Evolutionary conservation across 2,888 invertebrate genomes (phyloP), one percentile per base, ranked within the genome.

Genomic region (Drosophila rubida): DNA sequence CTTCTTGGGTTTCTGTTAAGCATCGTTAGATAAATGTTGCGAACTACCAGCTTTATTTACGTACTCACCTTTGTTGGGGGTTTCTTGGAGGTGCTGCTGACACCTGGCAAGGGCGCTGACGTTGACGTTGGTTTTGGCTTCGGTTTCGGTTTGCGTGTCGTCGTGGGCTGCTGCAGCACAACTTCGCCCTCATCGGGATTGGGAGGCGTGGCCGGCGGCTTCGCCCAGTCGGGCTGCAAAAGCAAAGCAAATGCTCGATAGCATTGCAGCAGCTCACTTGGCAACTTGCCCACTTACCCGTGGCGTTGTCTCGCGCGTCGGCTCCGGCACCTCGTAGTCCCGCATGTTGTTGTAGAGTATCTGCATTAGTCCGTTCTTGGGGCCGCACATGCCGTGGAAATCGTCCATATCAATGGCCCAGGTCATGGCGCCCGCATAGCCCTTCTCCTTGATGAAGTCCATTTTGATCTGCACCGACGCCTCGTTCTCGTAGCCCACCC

Each of bases 371-470:
- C 95, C 94, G 90, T 97, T 96, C 84, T 94, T 94, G 0, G 94
- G 93, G 0, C 97, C 97, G 84, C 97, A 97, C 1, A 96, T 90
- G 0, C 97, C 97, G 62, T 94, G 94, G 90, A 97, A 97, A 90
- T 97, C 97, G 65, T 98, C 97, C 97, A 97, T 97, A 64, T 92
- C 92, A 46, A 97, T 95, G 22, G 97, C 97, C 97, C 97, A 97
- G 14, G 95, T 95, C 97, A 97, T 97, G 0, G 96, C 97, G 0
- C 97, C 97, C 0, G 95, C 95, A 85, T 96, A 96, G 0, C 97
- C 96, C 90, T 95, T 96, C 59, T 94, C 87, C 89, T 96, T 96
- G 77, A 97, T 96, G 93, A 94, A 97, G 89, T 97, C 95, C 96
- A 97, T 96, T 93, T 98, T 98, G 79, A 96, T 95, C 90, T 96